Evolutionary conservation across 2,888 invertebrate species (phyloP), one percentile per base, ranked within the genome.

Genomic region (Calephelis perditalis): DNA sequence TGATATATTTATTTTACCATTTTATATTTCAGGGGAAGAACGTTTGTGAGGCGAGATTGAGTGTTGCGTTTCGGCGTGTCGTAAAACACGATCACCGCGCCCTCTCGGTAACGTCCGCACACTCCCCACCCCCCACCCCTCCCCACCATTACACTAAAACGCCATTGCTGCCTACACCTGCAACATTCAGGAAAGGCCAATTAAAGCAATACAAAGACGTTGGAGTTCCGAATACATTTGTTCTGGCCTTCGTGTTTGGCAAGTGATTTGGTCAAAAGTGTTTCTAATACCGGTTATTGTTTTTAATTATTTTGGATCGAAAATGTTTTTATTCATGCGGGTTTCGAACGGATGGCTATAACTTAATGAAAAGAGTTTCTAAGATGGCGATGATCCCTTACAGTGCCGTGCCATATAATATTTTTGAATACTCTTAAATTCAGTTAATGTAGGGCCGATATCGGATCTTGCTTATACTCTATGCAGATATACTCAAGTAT

Each of bases 31-130:
- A 96, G 96, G 79, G 96, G 96, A 77, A 94, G 94, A 93, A 96
- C 96, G 77, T 97, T 97, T 84, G 93, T 96, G 78, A 94, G 96
- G 86, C 95, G 95, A 91, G 96, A 96, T 92, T 96, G 94, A 95
- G 91, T 78, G 84, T 82, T 73, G 72, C 85, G 88, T 71, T 82
- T 80, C 81, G 87, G 86, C 82, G 83, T 79, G 69, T 66, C 72
- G 69, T 75, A 77, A 77, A 71, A 80, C 78, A 77, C 76, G 72
- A 66, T 63, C 67, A 46, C 70, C 64, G 65, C 62, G 64, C 57
- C 57, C 58, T 40, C 40, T 40, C 40, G 40, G 40, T 40, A 40
- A 40, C 40, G 40, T 40, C 37, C 37, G 37, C 37, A 37, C 37
- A 55, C 63, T 59, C 63, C 61, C 52, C 37, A 47, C 9, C 52